Evolutionary conservation across 2,113 vertebrate species (phyloP), one percentile per base, ranked within the genome.

Genomic region (Bombycilla garrulus): DNA sequence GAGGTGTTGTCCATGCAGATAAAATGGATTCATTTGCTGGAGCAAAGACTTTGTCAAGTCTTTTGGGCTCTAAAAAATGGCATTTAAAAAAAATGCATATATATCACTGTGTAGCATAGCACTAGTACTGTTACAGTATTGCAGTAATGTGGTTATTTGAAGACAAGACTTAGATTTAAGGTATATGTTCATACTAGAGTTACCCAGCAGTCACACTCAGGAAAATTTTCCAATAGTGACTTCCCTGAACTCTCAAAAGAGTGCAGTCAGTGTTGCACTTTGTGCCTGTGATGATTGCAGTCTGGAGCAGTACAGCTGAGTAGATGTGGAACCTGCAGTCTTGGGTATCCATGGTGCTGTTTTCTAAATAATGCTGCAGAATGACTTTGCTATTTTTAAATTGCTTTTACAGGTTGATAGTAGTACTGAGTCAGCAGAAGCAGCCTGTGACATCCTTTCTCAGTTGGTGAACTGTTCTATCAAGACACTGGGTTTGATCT

Each of bases 401-500:
- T 81, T 89, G 66, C 21, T 93, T 65, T 91, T 95, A 15, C 57
- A 99, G 99, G 98, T 99, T 88, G 99, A 99, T 92, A 98, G 99
- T 83, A 99, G 98, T 65, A 98, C 98, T 40, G 98, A 99, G 66
- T 99, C 99, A 92, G 98, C 98, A 88, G 99, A 99, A 97, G 98
- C 98, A 56, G 99, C 98, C 38, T 99, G 98, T 97, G 95, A 98
- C 92, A 98, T 99, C 72, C 98, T 99, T 94, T 99, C 99, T 89
- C 98, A 99, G 96, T 90, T 99, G 95, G 98, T 99, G 71, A 99
- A 99, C 90, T 99, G 98, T 93, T 99, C 98, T 87, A 98, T 99
- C 95, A 98, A 98, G 96, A 99, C 98, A 10, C 94, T 99, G 90
- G 98, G 98, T 53, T 98, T 99, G 93, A 99, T 99, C 96, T 99